Percentiles rank a stretch among this genome's conserved stretches.
Conservation (phyloP, 2,797 vertebrate genomes). For the Acanthopagrus latus region DNA sequence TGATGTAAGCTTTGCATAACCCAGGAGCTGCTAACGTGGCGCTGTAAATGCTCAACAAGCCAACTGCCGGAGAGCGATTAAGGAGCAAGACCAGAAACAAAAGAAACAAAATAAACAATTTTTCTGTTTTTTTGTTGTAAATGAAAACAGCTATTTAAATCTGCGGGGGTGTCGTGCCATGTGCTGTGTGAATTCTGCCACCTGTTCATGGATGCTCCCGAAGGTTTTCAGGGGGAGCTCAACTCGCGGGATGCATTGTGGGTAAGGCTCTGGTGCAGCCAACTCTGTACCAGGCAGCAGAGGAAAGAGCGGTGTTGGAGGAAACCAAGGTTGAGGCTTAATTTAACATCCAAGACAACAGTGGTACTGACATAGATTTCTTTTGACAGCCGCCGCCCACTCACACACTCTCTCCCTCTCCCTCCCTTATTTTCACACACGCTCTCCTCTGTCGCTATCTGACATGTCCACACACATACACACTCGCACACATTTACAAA, state of each 20-base stretch:
- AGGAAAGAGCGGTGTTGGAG: slow-evolving; percentile 46
- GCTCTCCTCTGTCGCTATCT: slow-evolving; percentile 32
- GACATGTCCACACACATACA: slow-evolving; percentile 47
- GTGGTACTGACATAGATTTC: slow-evolving; percentile 69
- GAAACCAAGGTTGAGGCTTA: slow-evolving; percentile 60
- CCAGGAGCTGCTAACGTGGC: slow-evolving; percentile 24
- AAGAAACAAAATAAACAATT: slow-evolving; percentile 19
- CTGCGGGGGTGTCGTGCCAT: slow-evolving; percentile 16
- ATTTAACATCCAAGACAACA: slow-evolving; percentile 73
- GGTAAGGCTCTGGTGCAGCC: slow-evolving; percentile 18
- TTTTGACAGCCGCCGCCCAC: slow-evolving; percentile 73
- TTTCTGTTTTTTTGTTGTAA: background rate
- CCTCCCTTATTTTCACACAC: slow-evolving; percentile 66
- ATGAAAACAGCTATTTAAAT: background rate
- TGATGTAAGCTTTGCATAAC: slow-evolving; percentile 68
- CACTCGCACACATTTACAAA: slow-evolving; percentile 49
- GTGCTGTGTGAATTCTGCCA: slow-evolving; percentile 46
- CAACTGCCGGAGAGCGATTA: background rate
- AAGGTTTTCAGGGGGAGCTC: slow-evolving; percentile 23
- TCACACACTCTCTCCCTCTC: slow-evolving; percentile 50
- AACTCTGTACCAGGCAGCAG: slow-evolving; percentile 19
- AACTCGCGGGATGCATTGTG: slow-evolving; percentile 22
- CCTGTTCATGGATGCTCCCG: slow-evolving; percentile 51
- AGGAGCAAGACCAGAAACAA: background rate
- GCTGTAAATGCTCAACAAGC: slow-evolving; percentile 18